Base-by-base conservation (phyloP, 1,140 invertebrate species). In the Dreissena rostriformis region DNA sequence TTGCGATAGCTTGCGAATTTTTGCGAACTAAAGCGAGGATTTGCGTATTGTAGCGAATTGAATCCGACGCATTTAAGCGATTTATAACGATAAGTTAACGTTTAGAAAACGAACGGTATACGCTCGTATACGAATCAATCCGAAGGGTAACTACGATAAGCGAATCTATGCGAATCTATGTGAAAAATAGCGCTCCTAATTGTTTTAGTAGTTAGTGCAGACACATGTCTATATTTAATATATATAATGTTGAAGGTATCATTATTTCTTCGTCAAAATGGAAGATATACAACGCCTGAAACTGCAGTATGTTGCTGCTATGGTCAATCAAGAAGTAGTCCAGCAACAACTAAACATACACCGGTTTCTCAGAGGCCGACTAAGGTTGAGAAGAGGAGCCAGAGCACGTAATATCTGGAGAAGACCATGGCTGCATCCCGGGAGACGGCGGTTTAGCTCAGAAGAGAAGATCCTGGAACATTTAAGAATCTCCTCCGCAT, bases 371-470 rank as follows among this genome's bases (percentile, higher is more conserved):
- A 67, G 66, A 67, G 66, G 66, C 26, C 66, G 26, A 67, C 24
- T 67, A 15, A 67, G 66, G 66, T n/a, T 12, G 66, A 22, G 26
- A 67, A 11, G 66, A 67, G 66, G 66, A 67, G 19, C 66, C 66
- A 67, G 66, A 67, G 66, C 66, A 67, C 19, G 66, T 67, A 12
- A 24, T 24, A 67, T 67, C 66, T 67, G 24, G 66, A 67, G 66
- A 67, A 67, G 66, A 67, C 66, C 66, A 67, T 67, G 66, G 66
- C 66, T 67, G 66, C 66, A 22, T 67, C 66, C 26, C 66, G 12
- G 22, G 66, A 67, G 66, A n/a, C 24, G 19, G 26, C 26, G 66
- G 66, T 22, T 72, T 14, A 72, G 70, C 29, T 24, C 22, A 72
- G 29, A 72, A 72, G 70, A 72, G n/a, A 28, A 39, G 29, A 39